phyloP scores from a whole-genome alignment of 92 coral and sea anemone species.

The Micromussa lordhowensis region DNA sequence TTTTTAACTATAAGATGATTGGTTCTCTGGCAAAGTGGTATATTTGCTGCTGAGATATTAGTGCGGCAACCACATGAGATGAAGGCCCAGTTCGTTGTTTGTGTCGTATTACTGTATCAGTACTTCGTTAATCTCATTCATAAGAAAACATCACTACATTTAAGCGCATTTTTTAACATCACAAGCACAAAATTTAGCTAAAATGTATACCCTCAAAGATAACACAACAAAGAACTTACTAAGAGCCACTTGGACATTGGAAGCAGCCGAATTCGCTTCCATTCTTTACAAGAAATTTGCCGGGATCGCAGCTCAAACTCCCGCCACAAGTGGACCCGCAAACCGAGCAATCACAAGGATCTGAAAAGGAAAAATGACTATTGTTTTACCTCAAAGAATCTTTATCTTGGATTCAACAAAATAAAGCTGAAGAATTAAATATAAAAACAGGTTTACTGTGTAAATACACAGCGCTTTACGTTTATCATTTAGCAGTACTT shows the following conservation, averaged over 20 bases:
- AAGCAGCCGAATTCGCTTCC: constrained; percentile 81
- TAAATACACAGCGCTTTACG: constrained; percentile 5
- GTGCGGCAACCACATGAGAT: neutral
- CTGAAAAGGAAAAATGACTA: constrained; percentile 36
- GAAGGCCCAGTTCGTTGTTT: neutral
- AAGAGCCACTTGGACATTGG: constrained; percentile 86
- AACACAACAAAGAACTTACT: constrained; percentile 67
- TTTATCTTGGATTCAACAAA: neutral
- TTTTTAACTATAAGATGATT: too few species aligned
- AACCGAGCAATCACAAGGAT: constrained; percentile 90
- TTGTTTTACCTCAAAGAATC: neutral
- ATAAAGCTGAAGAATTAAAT: neutral
- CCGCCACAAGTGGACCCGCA: constrained; percentile 89
- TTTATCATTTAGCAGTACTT: constrained; percentile 6
- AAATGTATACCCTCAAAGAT: neutral
- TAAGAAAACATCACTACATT: neutral
- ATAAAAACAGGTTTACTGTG: constrained; percentile 1
- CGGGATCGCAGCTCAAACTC: constrained; percentile 82
- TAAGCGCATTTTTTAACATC: neutral
- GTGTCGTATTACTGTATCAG: neutral
- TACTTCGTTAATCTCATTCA: neutral
- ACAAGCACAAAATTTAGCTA: neutral
- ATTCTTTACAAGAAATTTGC: constrained; percentile 81
- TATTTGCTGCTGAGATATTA: neutral
- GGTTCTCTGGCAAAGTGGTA: neutral